Conservation (phyloP, 2,113 vertebrate genomes). For the Canis aureus region DNA sequence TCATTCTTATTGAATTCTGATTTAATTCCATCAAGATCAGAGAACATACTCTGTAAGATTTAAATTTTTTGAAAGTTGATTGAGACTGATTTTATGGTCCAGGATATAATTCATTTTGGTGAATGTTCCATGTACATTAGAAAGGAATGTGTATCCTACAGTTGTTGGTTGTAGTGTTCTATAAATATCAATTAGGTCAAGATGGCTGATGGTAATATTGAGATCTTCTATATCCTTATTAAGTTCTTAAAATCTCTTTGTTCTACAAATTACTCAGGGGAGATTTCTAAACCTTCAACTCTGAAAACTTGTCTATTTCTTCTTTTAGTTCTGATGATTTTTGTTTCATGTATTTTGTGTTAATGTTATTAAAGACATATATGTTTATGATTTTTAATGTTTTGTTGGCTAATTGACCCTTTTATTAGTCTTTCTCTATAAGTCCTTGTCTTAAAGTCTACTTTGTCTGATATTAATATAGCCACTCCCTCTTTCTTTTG, state of each 20-base stretch:
- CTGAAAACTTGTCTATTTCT: slow-evolving; percentile 1
- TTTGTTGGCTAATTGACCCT: background rate
- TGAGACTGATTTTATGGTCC: background rate
- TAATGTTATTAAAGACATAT: background rate
- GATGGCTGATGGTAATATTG: background rate
- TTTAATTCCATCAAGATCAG: background rate
- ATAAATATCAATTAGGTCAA: background rate
- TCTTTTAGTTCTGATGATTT: background rate
- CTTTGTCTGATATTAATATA: slow-evolving; percentile 4
- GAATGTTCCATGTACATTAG: background rate
- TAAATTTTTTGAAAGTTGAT: background rate
- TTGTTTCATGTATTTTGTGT: background rate
- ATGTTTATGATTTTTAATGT: slow-evolving; percentile 4
- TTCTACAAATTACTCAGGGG: background rate
- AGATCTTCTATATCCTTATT: background rate
- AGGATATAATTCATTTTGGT: background rate
- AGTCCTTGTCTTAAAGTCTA: background rate
- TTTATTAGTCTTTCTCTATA: background rate
- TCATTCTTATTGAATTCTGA: background rate
- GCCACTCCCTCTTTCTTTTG: background rate
- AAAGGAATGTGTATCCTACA: background rate
- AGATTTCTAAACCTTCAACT: background rate
- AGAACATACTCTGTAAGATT: slow-evolving; percentile 1
- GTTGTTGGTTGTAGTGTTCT: background rate
- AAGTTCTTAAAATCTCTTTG: background rate